A percentile compares a stretch with the other conserved stretches of the same genome.
Evolutionary conservation across 2,797 vertebrate species (phyloP).

Genomic region (Hydrocynus forskahlii): DNA sequence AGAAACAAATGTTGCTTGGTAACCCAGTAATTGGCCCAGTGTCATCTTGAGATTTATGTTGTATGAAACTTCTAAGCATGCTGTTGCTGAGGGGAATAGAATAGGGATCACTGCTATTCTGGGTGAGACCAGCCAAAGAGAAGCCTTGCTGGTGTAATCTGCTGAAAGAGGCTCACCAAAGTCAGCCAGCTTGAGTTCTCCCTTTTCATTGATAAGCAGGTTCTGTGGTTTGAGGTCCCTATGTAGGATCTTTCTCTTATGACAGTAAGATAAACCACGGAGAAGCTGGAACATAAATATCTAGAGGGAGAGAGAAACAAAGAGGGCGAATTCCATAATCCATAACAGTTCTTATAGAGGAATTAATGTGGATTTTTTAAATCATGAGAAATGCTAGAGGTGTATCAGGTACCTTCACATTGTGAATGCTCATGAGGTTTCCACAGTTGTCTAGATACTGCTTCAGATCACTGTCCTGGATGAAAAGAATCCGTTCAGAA

Average conservation of each 20-base stretch:
- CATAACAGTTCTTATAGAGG: background rate
- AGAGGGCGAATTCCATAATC: background rate
- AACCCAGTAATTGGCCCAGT: constrained; percentile 49
- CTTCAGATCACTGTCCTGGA: constrained; percentile 94
- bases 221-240: constrained; percentile 97
- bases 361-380: constrained; percentile 11
- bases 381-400: background rate
- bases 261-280: constrained; percentile 93
- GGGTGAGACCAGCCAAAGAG: constrained; percentile 18
- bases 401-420: constrained; percentile 87
- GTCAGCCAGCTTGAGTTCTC: constrained; percentile 95
- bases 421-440: constrained; percentile 95
- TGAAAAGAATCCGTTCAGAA: constrained; percentile 34
- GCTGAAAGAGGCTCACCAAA: constrained; percentile 81
- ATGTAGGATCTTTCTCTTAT: constrained; percentile 93
- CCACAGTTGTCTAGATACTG: constrained; percentile 97
- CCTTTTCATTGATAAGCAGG: constrained; percentile 93
- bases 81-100: constrained; percentile 43
- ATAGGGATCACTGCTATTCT: constrained; percentile 23
- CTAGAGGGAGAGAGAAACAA: constrained; percentile 64
- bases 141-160: constrained; percentile 32
- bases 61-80: constrained; percentile 35
- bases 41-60: constrained; percentile 35
- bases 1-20: constrained; percentile 49
- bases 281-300: constrained; percentile 98